phyloP scores from a whole-genome alignment of 2,888 invertebrate genomes.

The Apoderus coryli region DNA sequence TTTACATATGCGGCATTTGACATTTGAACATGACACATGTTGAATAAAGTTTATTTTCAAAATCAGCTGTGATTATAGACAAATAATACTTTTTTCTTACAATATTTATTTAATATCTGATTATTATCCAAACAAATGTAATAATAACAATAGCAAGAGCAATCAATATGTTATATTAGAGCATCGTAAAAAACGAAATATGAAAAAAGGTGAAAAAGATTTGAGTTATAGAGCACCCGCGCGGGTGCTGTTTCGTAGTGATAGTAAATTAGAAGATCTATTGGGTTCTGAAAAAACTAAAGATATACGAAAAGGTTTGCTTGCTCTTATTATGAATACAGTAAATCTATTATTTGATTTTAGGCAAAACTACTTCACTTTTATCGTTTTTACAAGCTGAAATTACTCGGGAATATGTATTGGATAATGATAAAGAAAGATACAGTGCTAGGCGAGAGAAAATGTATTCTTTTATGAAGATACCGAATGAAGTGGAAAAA shows the following conservation, averaged over 20 bases:
- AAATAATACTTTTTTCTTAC: too few species aligned
- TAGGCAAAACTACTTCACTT: conserved; percentile 31
- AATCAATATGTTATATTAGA: too few species aligned
- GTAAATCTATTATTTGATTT: conserved; percentile 12
- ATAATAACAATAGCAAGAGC: too few species aligned
- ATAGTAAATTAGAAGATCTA: conserved; percentile 30
- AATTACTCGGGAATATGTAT: conserved; percentile 78
- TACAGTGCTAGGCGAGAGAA: conserved; percentile 89
- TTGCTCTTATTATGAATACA: conserved; percentile 5
- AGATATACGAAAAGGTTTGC: conserved; percentile 15
- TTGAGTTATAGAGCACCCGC: conserved; percentile 35
- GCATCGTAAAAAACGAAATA: too few species aligned
- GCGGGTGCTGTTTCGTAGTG: conserved; percentile 30
- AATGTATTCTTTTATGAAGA: conserved; percentile 93
- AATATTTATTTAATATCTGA: too few species aligned
- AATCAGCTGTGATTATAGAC: too few species aligned
- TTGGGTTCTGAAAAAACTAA: conserved; percentile 23
- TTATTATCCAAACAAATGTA: too few species aligned
- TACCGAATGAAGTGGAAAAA: conserved; percentile 82
- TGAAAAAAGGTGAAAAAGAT: too few species aligned
- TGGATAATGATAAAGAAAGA: conserved; percentile 90
- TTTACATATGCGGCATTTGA: too few species aligned
- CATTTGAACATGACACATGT: too few species aligned
- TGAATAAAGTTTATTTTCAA: too few species aligned
- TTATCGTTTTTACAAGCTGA: conserved; percentile 71